phyloP scores from a whole-genome alignment of 2,888 invertebrate genomes.

The Drosophila eohydei region DNA sequence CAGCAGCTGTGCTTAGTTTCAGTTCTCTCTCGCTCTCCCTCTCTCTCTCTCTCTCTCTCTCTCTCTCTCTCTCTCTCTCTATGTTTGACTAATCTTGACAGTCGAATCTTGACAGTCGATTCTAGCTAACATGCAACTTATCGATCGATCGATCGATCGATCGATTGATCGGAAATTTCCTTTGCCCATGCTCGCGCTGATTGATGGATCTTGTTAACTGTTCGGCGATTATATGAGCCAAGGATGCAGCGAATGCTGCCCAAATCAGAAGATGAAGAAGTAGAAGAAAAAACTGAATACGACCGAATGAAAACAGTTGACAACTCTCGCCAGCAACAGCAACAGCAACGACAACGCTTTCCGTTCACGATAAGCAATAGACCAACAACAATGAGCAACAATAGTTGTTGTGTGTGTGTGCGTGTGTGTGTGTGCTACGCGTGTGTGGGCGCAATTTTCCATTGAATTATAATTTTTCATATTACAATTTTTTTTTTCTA shows the following conservation, averaged over 20 bases:
- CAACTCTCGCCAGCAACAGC: constrained; percentile 34
- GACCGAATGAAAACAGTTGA: constrained; percentile 28
- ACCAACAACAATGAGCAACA: constrained; percentile 47
- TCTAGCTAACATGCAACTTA: constrained; percentile 30
- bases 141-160: constrained; percentile 36
- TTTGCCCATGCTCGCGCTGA: constrained; percentile 29
- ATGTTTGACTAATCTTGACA: constrained; percentile 30
- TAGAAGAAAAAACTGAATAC: constrained; percentile 15
- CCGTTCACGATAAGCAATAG: constrained; percentile 62
- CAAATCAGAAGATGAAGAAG: constrained; percentile 9
- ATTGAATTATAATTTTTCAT: constrained; percentile 75
- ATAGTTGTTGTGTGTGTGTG: constrained; percentile 29
- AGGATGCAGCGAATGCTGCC: constrained; percentile 10
- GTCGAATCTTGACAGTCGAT: constrained; percentile 46
- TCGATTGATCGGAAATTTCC: constrained; percentile 33
- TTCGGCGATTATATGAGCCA: constrained; percentile 12
- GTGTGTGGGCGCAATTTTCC: constrained; percentile 76
- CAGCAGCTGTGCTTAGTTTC: constrained; percentile 32
- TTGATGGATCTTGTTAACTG: constrained; percentile 50
- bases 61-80: not conserved
- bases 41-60: not conserved
- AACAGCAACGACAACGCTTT: constrained; percentile 61
- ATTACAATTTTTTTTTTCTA: constrained; percentile 44
- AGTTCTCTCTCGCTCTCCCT: not conserved
- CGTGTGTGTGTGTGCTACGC: constrained; percentile 49